Percentiles rank a stretch among this genome's conserved stretches.
Conservation (phyloP, 1,140 invertebrate species). For the Dryas iulia region DNA sequence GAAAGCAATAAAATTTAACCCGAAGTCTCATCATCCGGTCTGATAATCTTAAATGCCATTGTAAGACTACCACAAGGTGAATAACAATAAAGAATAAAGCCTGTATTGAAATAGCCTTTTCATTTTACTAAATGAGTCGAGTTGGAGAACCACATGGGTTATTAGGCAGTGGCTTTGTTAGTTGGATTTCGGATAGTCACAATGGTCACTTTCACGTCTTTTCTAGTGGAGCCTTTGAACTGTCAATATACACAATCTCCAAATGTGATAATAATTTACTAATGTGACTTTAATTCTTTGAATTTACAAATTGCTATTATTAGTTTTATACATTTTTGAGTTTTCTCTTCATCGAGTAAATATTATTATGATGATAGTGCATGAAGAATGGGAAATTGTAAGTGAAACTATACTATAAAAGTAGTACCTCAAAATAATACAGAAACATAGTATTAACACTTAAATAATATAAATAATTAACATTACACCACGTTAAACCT, state of each 20-base stretch:
- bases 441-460: too few relatives aligned
- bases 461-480: too few relatives aligned
- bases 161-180: conserved; percentile 60
- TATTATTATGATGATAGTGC: too few relatives aligned
- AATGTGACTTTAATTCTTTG: conserved; percentile 19
- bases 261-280: conserved; percentile 28
- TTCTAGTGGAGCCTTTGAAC: conserved; percentile 31
- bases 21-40: conserved; percentile 67
- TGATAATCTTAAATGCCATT: conserved; percentile 65
- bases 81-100: conserved; percentile 49
- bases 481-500: too few relatives aligned
- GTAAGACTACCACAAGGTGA: conserved; percentile 48
- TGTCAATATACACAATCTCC: conserved; percentile 33
- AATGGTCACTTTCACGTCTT: conserved; percentile 58
- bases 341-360: too few relatives aligned
- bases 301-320: too few relatives aligned
- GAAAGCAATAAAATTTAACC: conserved; percentile 62
- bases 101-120: conserved; percentile 2
- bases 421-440: too few relatives aligned
- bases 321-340: too few relatives aligned
- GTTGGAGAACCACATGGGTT: conserved; percentile 44
- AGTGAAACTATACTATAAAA: too few relatives aligned
- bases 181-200: conserved; percentile 40
- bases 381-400: too few relatives aligned
- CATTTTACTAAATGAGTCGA: conserved; percentile 38